A percentile compares a stretch with the other conserved stretches of the same genome.
These are phyloP conservation scores for Lophius americanus DNA, from an alignment of 2,797 vertebrate genomes.

Conservation along the genomic window DNA sequence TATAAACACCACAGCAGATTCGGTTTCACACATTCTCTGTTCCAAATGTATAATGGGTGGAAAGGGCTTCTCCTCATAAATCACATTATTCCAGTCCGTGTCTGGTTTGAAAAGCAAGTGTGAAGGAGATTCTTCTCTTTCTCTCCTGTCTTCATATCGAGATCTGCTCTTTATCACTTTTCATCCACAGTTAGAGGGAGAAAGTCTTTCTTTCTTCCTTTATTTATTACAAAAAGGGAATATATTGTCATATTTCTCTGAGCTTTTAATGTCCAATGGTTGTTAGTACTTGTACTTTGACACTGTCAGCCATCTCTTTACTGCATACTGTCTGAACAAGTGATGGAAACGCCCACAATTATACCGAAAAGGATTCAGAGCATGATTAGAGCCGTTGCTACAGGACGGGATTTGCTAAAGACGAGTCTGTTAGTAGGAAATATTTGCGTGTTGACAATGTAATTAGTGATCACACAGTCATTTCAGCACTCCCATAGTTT, in stretches of 20 bases:
- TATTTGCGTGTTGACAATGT: conserved; percentile 1
- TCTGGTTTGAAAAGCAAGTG: background rate
- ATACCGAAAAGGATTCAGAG: background rate
- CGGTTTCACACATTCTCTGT: conserved; percentile 6
- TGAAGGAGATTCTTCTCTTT: too few relatives aligned
- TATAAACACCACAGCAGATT: background rate
- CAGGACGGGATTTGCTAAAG: too few relatives aligned
- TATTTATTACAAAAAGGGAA: too few relatives aligned
- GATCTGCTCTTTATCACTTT: background rate
- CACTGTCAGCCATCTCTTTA: background rate
- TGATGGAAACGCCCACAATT: background rate
- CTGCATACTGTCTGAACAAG: background rate
- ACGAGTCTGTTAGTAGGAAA: background rate
- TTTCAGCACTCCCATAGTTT: background rate
- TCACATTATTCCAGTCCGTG: background rate
- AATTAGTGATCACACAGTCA: conserved; percentile 9
- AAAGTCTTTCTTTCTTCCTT: background rate
- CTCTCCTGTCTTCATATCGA: too few relatives aligned
- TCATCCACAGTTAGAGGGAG: background rate
- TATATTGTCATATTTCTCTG: too few relatives aligned
- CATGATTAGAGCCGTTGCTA: background rate
- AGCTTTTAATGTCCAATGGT: too few relatives aligned
- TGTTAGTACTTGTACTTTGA: too few relatives aligned
- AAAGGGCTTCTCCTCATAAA: conserved; percentile 3
- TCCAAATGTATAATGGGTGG: background rate